These are phyloP conservation scores for Ochropleura plecta DNA, from an alignment of 2,888 invertebrate genomes.

Conservation along the genomic window DNA sequence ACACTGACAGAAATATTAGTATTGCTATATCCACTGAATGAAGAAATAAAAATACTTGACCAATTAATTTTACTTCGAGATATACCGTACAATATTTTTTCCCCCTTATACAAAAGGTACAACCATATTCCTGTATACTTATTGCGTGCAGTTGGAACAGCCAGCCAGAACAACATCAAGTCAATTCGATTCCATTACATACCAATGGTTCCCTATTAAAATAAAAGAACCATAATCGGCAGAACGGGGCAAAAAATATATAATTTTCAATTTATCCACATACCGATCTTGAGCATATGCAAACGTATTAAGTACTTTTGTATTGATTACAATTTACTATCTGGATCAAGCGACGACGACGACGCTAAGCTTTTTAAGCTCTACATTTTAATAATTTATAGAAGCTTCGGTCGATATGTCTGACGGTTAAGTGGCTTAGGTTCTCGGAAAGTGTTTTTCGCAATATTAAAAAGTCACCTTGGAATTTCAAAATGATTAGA, in stretches of 20 bases:
- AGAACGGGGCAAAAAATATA: slow-evolving; percentile 32
- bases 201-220: slow-evolving; percentile 16
- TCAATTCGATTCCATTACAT: neutral
- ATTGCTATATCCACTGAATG: neutral
- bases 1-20: slow-evolving; percentile 35
- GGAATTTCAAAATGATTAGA: neutral
- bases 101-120: neutral
- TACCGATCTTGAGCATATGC: slow-evolving; percentile 57
- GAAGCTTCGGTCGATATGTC: slow-evolving; percentile 13
- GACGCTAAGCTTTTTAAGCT: slow-evolving; percentile 2
- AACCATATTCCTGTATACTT: neutral
- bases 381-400: slow-evolving; percentile 44
- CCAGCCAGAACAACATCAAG: neutral
- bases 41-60: slow-evolving; percentile 1
- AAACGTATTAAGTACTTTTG: slow-evolving; percentile 60
- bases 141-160: neutral
- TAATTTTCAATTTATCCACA: slow-evolving; percentile 63
- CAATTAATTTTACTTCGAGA: neutral
- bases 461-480: neutral
- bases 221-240: slow-evolving; percentile 14
- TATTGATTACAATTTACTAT: slow-evolving; percentile 72
- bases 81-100: neutral
- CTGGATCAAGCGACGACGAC: slow-evolving; percentile 26
- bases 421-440: slow-evolving; percentile 11
- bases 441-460: slow-evolving; percentile 5